Conservation (phyloP, 1,140 invertebrate species). For the Drosophila elegans region DNA sequence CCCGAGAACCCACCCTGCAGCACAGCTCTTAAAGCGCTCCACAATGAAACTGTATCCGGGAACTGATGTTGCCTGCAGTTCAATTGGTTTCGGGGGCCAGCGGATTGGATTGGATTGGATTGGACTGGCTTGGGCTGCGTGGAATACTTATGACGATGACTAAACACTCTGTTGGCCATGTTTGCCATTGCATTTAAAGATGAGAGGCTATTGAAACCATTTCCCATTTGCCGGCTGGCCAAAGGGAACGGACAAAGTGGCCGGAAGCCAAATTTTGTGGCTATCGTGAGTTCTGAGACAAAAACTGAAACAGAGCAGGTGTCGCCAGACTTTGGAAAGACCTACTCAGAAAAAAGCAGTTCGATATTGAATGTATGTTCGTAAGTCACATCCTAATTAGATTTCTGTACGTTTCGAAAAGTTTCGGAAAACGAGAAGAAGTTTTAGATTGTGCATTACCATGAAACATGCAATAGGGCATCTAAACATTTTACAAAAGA, state of each 20-base stretch:
- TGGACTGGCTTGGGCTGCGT: constrained; percentile 8
- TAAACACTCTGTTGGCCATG: constrained; percentile 42
- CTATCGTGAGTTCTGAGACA: not conserved
- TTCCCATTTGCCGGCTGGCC: constrained; percentile 19
- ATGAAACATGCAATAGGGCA: no score
- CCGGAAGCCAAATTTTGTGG: not conserved
- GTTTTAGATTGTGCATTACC: no score
- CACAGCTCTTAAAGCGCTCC: constrained; percentile 37
- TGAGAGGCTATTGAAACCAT: constrained; percentile 49
- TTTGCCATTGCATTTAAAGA: constrained; percentile 68
- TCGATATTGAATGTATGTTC: no score
- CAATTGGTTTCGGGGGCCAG: constrained; percentile 7
- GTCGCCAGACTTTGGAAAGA: constrained; percentile 1
- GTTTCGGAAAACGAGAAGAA: no score
- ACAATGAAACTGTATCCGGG: constrained; percentile 41
- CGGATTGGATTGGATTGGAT: constrained; percentile 39
- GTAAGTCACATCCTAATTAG: no score
- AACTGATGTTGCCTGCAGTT: constrained; percentile 29
- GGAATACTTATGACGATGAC: constrained; percentile 50
- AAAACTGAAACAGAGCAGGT: not conserved
- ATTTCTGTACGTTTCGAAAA: no score
- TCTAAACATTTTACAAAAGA: no score
- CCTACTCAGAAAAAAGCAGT: not conserved
- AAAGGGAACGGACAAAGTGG: not conserved
- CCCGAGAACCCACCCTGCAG: constrained; percentile 33